Percentiles rank a stretch among this genome's conserved stretches.
Conservation (phyloP, 1,140 invertebrate genomes). For the Nebria ingens region DNA sequence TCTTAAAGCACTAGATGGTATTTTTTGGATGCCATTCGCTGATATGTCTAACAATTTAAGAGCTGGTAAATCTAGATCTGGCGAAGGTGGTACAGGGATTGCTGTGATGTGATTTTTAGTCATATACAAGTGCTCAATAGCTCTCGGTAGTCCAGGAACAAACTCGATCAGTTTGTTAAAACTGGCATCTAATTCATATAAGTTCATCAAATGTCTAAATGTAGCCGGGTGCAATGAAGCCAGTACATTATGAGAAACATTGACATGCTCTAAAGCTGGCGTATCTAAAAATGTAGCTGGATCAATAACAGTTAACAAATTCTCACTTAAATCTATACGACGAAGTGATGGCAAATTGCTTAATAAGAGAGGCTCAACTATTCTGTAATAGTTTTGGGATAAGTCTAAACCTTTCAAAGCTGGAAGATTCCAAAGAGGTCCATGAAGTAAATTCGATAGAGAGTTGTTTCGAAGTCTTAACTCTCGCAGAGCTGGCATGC, state of each 20-base stretch:
- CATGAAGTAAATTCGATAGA: conserved; percentile 46
- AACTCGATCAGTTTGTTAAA: conserved; percentile 61
- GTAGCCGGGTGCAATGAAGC: conserved; percentile 57
- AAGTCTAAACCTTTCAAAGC: conserved; percentile 72
- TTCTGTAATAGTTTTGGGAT: conserved; percentile 61
- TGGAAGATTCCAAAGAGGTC: conserved; percentile 71
- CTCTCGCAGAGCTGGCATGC: conserved; percentile 71
- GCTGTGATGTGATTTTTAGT: conserved; percentile 59
- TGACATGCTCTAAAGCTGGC: conserved; percentile 61
- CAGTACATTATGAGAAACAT: conserved; percentile 64
- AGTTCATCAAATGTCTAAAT: conserved; percentile 56
- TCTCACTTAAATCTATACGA: conserved; percentile 68
- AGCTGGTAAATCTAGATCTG: conserved; percentile 55
- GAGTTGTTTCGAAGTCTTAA: conserved; percentile 70
- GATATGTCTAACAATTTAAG: conserved; percentile 64
- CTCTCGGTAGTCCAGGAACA: conserved; percentile 59
- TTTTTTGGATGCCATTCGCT: conserved; percentile 61
- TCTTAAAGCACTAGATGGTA: conserved; percentile 52
- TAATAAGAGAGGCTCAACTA: conserved; percentile 57
- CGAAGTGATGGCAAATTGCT: conserved; percentile 63
- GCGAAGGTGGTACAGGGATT: conserved; percentile 50
- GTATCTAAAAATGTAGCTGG: conserved; percentile 60
- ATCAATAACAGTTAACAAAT: conserved; percentile 58
- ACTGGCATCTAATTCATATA: conserved; percentile 71
- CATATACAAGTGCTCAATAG: conserved; percentile 66